phyloP scores from a whole-genome alignment of 1,140 invertebrate species.

The Drosophila quadrilineata region DNA sequence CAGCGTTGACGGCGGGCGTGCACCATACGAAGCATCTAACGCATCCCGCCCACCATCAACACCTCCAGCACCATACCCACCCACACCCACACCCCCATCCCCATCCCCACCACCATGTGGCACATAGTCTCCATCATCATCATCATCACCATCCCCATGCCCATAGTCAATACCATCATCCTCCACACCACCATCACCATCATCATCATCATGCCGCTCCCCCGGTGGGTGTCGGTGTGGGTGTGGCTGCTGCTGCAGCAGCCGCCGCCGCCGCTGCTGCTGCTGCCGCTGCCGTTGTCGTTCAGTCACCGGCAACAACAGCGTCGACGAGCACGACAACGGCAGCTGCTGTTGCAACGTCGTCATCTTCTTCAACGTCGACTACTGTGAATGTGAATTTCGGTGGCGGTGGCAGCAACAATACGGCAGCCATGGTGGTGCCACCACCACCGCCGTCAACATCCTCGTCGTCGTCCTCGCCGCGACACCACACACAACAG shows the following conservation, averaged over 20 bases:
- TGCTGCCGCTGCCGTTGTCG: constrained; percentile 10
- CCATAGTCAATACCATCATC: constrained; percentile 16
- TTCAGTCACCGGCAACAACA: background rate
- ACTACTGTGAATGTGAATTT: too few relatives aligned
- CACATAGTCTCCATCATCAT: constrained; percentile 37
- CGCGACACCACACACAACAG: constrained; percentile 21
- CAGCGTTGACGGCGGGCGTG: constrained; percentile 77
- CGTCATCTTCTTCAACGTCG: constrained; percentile 21
- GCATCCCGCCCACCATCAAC: constrained; percentile 45
- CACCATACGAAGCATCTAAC: constrained; percentile 61
- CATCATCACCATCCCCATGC: constrained; percentile 13
- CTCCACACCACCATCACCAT: constrained; percentile 16
- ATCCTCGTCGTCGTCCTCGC: constrained; percentile 28
- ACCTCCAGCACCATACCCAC: constrained; percentile 20
- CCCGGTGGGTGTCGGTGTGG: constrained; percentile 22
- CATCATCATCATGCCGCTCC: constrained; percentile 41
- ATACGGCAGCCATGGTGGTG: too few relatives aligned
- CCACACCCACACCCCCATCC: constrained; percentile 30
- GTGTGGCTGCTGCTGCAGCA: constrained; percentile 25
- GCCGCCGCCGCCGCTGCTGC: constrained; percentile 21
- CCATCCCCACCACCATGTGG: constrained; percentile 7
- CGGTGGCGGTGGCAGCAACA: too few relatives aligned
- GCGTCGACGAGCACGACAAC: background rate
- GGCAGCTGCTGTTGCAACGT: constrained; percentile 11
- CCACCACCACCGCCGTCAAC: too few relatives aligned